These are phyloP conservation scores for Oscheius myriophilus DNA, from an alignment of 2,888 invertebrate species.

Conservation along the genomic window DNA sequence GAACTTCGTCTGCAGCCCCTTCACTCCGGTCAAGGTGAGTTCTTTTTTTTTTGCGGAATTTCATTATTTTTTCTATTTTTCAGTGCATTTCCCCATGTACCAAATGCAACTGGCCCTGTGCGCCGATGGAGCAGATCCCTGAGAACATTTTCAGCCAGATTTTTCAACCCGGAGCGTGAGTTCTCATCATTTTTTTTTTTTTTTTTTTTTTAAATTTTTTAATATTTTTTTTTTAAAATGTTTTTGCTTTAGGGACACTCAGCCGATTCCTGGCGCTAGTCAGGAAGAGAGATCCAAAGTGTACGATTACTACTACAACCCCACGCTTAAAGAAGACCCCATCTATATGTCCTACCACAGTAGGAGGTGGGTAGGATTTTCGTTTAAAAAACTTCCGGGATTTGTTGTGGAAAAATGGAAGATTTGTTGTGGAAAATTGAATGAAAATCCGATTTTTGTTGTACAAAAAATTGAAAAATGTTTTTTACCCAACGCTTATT, in stretches of 20 bases:
- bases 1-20: constrained; percentile 8
- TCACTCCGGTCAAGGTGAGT: constrained; percentile 29
- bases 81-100: constrained; percentile 29
- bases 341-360: constrained; percentile 23
- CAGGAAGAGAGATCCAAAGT: constrained; percentile 8
- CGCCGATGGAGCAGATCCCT: constrained; percentile 12
- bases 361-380: constrained; percentile 14
- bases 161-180: constrained; percentile 7
- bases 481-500: too few species aligned
- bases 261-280: not conserved
- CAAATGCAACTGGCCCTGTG: constrained; percentile 23
- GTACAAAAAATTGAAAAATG: too few species aligned
- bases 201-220: not conserved
- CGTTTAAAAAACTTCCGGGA: too few species aligned
- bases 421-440: too few species aligned
- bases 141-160: constrained; percentile 27
- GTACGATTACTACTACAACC: constrained; percentile 33
- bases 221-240: too few species aligned
- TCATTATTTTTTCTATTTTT: not conserved
- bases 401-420: too few species aligned
- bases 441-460: too few species aligned
- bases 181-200: too few species aligned
- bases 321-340: constrained; percentile 19
- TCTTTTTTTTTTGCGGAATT: not conserved
- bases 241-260: not conserved